These are phyloP conservation scores for Lepidostoma basale DNA, from an alignment of 1,140 invertebrate species.

Conservation along the genomic window DNA sequence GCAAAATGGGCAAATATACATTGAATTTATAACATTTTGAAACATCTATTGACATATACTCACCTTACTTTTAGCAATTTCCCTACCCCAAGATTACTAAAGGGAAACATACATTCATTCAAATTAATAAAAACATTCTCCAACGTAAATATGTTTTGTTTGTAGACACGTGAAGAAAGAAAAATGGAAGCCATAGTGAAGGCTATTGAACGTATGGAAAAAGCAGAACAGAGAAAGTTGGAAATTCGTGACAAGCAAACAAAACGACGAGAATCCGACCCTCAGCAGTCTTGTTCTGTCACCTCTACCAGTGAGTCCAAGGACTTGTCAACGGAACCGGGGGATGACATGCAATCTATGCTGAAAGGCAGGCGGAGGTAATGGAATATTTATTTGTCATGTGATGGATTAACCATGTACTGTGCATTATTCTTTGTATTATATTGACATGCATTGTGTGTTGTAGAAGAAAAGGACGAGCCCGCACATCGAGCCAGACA, in stretches of 20 bases:
- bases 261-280: constrained; percentile 61
- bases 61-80: too few species aligned
- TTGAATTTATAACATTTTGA: too few species aligned
- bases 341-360: constrained; percentile 56
- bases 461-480: constrained; percentile 66
- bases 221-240: constrained; percentile 77
- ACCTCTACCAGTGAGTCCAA: constrained; percentile 28
- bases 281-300: constrained; percentile 40
- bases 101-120: too few species aligned
- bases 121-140: too few species aligned
- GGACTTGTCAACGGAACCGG: constrained; percentile 44
- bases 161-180: constrained; percentile 88
- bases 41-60: too few species aligned
- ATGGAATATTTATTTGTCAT: neutral
- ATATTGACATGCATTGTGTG: constrained; percentile 38
- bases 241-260: constrained; percentile 64
- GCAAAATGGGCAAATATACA: too few species aligned
- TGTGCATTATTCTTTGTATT: neutral
- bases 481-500: constrained; percentile 65
- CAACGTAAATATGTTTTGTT: constrained; percentile 42
- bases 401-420: neutral
- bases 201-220: constrained; percentile 85
- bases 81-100: too few species aligned
- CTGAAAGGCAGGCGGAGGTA: constrained; percentile 54
- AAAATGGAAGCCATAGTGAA: constrained; percentile 96